These are phyloP conservation scores for Drosophila prolongata DNA, from an alignment of 2,888 invertebrate species.

Conservation along the genomic window DNA sequence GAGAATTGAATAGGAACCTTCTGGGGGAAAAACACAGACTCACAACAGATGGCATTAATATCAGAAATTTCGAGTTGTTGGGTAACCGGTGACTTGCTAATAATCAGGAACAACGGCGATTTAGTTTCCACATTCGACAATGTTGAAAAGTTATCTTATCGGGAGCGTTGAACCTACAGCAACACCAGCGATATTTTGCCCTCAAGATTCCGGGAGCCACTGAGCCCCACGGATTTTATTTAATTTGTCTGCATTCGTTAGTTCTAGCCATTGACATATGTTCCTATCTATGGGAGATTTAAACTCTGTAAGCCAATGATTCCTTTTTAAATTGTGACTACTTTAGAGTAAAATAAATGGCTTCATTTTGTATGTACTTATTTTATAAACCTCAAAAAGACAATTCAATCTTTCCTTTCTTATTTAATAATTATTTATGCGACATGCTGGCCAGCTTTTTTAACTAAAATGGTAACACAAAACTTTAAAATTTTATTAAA, in stretches of 20 bases:
- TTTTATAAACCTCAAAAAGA: too few relatives aligned
- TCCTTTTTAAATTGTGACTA: neutral
- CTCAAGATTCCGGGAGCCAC: constrained; percentile 1
- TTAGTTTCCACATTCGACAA: neutral
- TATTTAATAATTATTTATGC: too few relatives aligned
- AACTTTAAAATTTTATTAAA: too few relatives aligned
- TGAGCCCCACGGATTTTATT: constrained; percentile 1
- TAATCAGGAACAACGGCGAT: constrained; percentile 6
- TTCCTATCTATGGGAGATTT: neutral
- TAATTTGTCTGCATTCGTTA: constrained; percentile 6
- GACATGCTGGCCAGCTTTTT: too few relatives aligned
- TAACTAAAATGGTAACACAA: too few relatives aligned
- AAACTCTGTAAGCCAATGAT: neutral
- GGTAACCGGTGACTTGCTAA: constrained; percentile 23
- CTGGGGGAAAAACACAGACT: neutral
- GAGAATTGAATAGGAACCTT: constrained; percentile 8
- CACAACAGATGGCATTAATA: constrained; percentile 5
- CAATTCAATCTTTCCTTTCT: too few relatives aligned
- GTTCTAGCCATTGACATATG: constrained; percentile 4
- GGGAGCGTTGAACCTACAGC: constrained; percentile 28
- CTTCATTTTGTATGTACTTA: too few relatives aligned
- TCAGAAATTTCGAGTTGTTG: constrained; percentile 8
- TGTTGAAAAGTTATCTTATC: constrained; percentile 39
- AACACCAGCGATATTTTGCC: neutral
- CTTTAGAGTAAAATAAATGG: neutral